Percentiles rank a stretch among this genome's conserved stretches.
Conservation (phyloP, 2,888 invertebrate species). For the Empis livida region DNA sequence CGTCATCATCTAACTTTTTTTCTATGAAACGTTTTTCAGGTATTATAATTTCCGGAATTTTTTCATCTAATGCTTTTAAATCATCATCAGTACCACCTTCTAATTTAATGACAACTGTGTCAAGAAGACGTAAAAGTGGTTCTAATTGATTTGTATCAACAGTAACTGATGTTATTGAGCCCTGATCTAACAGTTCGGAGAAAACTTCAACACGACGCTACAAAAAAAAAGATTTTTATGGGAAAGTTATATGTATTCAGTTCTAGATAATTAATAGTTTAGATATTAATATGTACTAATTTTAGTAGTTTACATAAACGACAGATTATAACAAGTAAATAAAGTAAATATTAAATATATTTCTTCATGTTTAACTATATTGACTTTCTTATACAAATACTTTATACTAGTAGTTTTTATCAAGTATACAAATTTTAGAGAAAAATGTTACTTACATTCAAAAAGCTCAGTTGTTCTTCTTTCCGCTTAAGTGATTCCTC, state of each 20-base stretch:
- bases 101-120: slow-evolving; percentile 91
- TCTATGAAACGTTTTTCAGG: slow-evolving; percentile 22
- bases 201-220: slow-evolving; percentile 78
- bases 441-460: slow-evolving; percentile 48
- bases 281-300: no score
- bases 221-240: slow-evolving; percentile 11
- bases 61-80: slow-evolving; percentile 68
- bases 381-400: no score
- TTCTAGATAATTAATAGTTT: no score
- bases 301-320: no score
- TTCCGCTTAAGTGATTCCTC: slow-evolving; percentile 85
- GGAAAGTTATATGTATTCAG: no score
- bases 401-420: no score
- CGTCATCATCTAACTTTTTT: slow-evolving; percentile 20
- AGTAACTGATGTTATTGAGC: slow-evolving; percentile 59
- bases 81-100: slow-evolving; percentile 90
- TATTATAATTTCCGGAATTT: slow-evolving; percentile 29
- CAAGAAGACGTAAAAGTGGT: slow-evolving; percentile 72
- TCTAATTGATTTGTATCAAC: slow-evolving; percentile 79
- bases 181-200: slow-evolving; percentile 63
- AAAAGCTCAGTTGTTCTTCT: slow-evolving; percentile 67
- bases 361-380: no score
- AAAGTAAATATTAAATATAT: no score
- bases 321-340: no score
- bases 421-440: no score